phyloP scores from a whole-genome alignment of 2,797 vertebrate species.

The Acipenser ruthenus region DNA sequence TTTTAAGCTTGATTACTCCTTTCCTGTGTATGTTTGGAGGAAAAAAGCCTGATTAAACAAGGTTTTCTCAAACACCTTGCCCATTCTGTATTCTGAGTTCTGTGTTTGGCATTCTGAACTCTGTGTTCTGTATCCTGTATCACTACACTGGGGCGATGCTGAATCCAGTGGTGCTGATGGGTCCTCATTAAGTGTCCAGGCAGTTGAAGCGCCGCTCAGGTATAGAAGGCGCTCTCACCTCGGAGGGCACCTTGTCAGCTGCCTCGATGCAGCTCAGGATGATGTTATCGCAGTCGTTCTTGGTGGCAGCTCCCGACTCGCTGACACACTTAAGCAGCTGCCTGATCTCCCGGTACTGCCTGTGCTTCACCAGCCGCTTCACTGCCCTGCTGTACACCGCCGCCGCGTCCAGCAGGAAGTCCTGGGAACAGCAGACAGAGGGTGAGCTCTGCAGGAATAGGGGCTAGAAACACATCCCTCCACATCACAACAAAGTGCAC shows the following conservation, averaged over 20 bases:
- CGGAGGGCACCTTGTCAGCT: slow-evolving; percentile 68
- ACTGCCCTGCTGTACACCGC: slow-evolving; percentile 76
- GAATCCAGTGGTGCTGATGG: not conserved
- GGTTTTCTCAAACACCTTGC: no score
- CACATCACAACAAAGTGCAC: no score
- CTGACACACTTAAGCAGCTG: slow-evolving; percentile 89
- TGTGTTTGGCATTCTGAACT: not conserved
- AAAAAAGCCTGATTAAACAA: no score
- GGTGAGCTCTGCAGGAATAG: not conserved
- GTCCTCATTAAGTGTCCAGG: no score
- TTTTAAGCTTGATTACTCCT: no score
- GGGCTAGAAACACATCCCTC: no score
- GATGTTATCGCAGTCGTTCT: slow-evolving; percentile 80
- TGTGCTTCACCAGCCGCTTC: slow-evolving; percentile 70
- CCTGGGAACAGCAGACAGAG: slow-evolving; percentile 50
- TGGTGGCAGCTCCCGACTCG: slow-evolving; percentile 84
- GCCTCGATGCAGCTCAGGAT: slow-evolving; percentile 76
- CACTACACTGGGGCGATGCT: not conserved
- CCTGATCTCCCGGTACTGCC: slow-evolving; percentile 70
- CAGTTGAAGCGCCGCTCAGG: not conserved
- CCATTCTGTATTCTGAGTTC: not conserved
- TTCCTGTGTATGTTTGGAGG: no score
- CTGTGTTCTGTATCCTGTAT: not conserved
- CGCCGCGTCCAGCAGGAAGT: slow-evolving; percentile 87
- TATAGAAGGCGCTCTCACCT: slow-evolving; percentile 51